Conservation (phyloP, 64 coral and sea anemone species). For the Dendronephthya gigantea region DNA sequence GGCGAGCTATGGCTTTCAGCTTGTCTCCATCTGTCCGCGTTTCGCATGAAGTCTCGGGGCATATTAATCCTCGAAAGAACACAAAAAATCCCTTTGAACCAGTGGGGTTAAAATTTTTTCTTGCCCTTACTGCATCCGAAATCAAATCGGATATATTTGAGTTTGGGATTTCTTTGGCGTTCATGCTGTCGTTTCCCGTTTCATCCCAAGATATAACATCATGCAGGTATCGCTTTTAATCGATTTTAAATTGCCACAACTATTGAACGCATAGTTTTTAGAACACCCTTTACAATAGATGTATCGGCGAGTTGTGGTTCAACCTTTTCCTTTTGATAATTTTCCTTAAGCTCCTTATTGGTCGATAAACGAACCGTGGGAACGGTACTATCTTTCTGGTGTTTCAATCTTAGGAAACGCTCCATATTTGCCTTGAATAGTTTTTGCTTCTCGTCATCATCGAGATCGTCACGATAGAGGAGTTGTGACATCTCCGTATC, state of each 20-base stretch:
- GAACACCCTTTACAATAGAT: not conserved
- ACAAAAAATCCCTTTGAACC: not conserved
- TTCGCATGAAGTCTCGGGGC: not conserved
- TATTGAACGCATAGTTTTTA: not conserved
- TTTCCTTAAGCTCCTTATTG: not conserved
- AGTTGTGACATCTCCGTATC: conserved; percentile 23
- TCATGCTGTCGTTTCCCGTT: not conserved
- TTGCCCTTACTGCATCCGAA: not conserved
- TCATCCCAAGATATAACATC: not conserved
- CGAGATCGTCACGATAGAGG: not conserved
- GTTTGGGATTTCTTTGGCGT: not conserved
- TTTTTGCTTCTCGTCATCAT: not conserved
- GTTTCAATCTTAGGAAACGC: not conserved
- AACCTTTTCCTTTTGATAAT: not conserved
- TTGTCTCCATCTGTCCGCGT: not conserved
- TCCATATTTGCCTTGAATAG: not conserved
- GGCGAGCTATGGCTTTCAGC: not conserved
- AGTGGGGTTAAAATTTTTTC: not conserved
- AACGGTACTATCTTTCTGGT: not conserved
- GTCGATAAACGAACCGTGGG: not conserved
- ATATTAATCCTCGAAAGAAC: not conserved
- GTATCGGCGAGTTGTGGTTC: not conserved
- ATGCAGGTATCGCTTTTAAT: not conserved
- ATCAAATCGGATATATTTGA: not conserved
- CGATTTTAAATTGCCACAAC: not conserved